phyloP scores from a whole-genome alignment of 2,888 invertebrate genomes.

The Lapara coniferarum region DNA sequence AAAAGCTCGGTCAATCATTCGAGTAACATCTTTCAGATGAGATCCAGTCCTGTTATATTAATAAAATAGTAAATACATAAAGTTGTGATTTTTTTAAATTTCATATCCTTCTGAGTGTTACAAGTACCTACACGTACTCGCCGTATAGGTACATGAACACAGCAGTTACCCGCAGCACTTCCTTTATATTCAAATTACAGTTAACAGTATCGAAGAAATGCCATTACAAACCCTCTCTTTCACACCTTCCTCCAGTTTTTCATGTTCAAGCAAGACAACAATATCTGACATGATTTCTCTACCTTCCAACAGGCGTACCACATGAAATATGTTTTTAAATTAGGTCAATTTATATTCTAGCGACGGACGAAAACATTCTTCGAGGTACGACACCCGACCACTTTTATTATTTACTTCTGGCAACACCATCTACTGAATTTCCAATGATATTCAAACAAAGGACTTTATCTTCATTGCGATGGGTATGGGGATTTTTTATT shows the following conservation, averaged over 20 bases:
- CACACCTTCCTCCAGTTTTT: background rate
- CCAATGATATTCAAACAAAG: constrained; percentile 48
- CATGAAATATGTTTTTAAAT: constrained; percentile 56
- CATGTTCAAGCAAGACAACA: constrained; percentile 7
- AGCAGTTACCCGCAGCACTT: background rate
- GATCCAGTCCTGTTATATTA: too few relatives aligned
- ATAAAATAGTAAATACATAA: too few relatives aligned
- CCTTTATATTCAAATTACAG: constrained; percentile 4
- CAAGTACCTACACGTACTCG: too few relatives aligned
- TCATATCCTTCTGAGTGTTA: too few relatives aligned
- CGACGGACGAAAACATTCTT: constrained; percentile 51
- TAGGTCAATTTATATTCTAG: constrained; percentile 63
- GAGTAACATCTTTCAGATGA: too few relatives aligned
- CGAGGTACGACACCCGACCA: constrained; percentile 50
- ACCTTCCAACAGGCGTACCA: constrained; percentile 22
- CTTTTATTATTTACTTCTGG: constrained; percentile 62
- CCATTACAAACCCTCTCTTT: background rate
- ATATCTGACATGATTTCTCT: constrained; percentile 3
- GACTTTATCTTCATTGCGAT: constrained; percentile 38
- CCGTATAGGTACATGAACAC: background rate
- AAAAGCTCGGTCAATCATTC: too few relatives aligned
- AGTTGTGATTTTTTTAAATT: too few relatives aligned
- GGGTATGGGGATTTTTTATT: constrained; percentile 18
- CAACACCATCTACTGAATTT: constrained; percentile 50
- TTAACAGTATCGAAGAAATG: constrained; percentile 3